Evolutionary conservation across 2,113 vertebrate species (phyloP).

Genomic region (Peromyscus maniculatus): DNA sequence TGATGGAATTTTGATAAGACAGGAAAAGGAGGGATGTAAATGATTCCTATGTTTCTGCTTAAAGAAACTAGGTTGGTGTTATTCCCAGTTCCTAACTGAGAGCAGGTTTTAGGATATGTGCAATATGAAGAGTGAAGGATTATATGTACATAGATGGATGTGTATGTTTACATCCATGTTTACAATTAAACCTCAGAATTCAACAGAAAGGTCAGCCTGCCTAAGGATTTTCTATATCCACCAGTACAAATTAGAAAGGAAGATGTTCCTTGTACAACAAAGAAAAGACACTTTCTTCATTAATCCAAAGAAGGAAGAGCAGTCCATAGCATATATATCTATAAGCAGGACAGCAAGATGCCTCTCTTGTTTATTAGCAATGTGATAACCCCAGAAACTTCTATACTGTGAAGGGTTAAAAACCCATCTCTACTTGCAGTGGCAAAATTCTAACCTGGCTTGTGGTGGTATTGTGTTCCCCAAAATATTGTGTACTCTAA

Average conservation of each 20-base stretch:
- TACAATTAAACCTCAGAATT: neutral
- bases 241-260: neutral
- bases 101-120: neutral
- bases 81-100: neutral
- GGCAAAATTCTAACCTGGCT: neutral
- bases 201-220: neutral
- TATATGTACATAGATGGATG: neutral
- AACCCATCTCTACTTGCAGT: neutral
- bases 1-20: neutral
- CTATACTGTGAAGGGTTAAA: neutral
- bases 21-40: neutral
- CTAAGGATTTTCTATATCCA: neutral
- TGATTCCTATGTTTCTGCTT: neutral
- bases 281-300: neutral
- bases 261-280: neutral
- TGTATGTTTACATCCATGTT: no score
- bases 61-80: neutral
- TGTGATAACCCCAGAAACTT: neutral
- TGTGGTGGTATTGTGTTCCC: no score
- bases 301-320: neutral
- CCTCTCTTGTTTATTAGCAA: neutral
- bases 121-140: neutral
- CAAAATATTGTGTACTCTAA: no score
- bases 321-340: neutral
- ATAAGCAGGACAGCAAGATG: neutral